Base-by-base conservation (phyloP, 2,888 invertebrate genomes). In the Orchestes rusci region DNA sequence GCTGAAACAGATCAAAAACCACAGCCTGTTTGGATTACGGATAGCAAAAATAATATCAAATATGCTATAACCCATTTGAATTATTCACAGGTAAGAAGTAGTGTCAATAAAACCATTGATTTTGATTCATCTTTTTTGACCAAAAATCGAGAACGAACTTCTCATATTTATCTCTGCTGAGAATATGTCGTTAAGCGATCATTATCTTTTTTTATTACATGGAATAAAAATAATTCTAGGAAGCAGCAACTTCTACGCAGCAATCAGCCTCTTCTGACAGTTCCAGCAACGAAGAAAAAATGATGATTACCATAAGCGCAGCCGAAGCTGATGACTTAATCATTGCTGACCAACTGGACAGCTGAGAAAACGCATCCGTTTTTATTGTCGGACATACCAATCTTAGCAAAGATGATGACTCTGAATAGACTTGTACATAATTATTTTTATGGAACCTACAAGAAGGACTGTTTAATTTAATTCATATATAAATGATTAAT, bases 161-260 rank as follows among this genome's bases (percentile, higher is more conserved):
- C 18, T 7, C 16, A 3, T 8, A 34, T 37, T 37, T 20, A n/a
- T 13, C n/a, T 10, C 8, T 31, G 15, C 23, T 23, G 10, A 10
- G 10, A 23, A 7, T 23, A 7, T 23, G 10, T 23, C 10, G 10
- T 23, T 31, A 4, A 31, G 15, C 15, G n/a, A 39, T 31, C 12
- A 2, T 4, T 4, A 18, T 7, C 19, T 29, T 43, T 43, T 44
- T 58, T 48, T 40, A 66, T 70, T 29, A n/a, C n/a, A n/a, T n/a
- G n/a, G n/a, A n/a, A n/a, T n/a, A n/a, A n/a, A n/a, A n/a, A n/a
- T n/a, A n/a, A n/a, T n/a, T n/a, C n/a, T 64, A 81, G 81, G 80
- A 81, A 64, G 77, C 78, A 36, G 80, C 82, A 31, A 81, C 83
- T 39, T 82, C 83, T n/a, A 83, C 82, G 2, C 82, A 83, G 58